Base-by-base conservation (phyloP, 2,888 invertebrate genomes). In the Acanthococcus lagerstroemiae region DNA sequence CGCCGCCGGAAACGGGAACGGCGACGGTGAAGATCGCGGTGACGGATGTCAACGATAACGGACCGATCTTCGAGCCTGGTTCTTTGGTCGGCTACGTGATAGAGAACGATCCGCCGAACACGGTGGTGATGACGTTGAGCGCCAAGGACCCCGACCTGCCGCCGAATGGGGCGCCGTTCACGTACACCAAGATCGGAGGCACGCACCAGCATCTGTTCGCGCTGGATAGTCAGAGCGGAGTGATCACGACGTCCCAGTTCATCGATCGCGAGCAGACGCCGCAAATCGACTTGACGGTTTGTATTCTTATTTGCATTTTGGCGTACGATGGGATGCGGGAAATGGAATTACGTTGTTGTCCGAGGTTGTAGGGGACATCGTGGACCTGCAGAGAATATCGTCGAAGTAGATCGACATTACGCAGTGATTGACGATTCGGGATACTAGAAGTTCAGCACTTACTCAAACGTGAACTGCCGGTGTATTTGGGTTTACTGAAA, bases 1-100 rank as follows among this genome's bases (percentile, higher is more conserved):
- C 82, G 12, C 94, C 94, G 2, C 91, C 93, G 1, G 91, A 93
- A 78, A 94, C 93, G 54, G 95, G 93, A n/a, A 90, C 90, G 0
- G 83, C 92, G 0, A 84, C 84, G 0, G 88, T 95, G 0, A 85
- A 84, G 74, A 86, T 95, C 61, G 82, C 84, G 24, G 75, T 95
- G 1, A 81, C 83, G 7, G 95, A 95, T 75, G 83, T 93, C n/a
- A 95, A 95, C 74, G 95, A 95, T 74, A 95, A 95, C 74, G 91
- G 90, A 0, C 95, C 95, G 0, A 78, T 84, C 37, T 91, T 95
- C 73, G 86, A 87, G 70, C 80, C 85, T 0, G 78, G 81, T 1
- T 83, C 83, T 70, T 82, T 87, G 21, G 77, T 85, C 48, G 94
- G 91, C 0, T 84, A 85, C 69, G 85, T 95, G 0, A 82, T 83